Evolutionary conservation across 2,113 vertebrate species (phyloP), one percentile per base, ranked within the genome.

Genomic region (Hippoglossus stenolepis): DNA sequence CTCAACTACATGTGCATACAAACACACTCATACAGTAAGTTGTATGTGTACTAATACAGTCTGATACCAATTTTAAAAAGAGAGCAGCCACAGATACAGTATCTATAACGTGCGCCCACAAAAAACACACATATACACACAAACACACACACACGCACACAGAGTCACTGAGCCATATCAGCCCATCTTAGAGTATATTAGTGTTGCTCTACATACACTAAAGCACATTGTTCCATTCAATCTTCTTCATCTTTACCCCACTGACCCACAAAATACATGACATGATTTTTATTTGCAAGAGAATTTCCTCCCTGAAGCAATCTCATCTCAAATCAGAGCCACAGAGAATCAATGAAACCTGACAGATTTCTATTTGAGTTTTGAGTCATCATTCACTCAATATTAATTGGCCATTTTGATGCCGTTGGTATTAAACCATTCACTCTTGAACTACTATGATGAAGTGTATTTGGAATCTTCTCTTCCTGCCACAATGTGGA

Each of bases 131-230:
- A 28, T 5, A 28, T 5, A 28, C 28, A 28, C 28, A 28, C 28
- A 31, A 0, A 31, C 28, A 28, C 28, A 28, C 59, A 35, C 26
- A 20, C 28, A 35, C 17, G 3, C 61, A 63, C 23, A 54, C 59
- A 77, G 20, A 54, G 4, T 70, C 84, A 84, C 1, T 85, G 72
- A 84, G 60, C 60, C 60, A 62, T 77, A 13, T 7, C 49, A 72
- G 63, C 57, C 66, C 43, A 64, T 87, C 72, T 80, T 70, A 77
- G 77, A 77, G 72, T 72, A 79, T 65, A 89, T 92, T 89, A 92
- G 87, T 82, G 77, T 88, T 86, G 87, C 88, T 92, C 88, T 66
- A 84, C 67, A 90, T 91, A 73, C 57, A 77, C 17, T 54, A 58
- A 65, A 81, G 24, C 51, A 71, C 63, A 80, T 23, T 77, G 84